Evolutionary conservation across 2,113 vertebrate species (phyloP).

Genomic region (Polypterus senegalus): DNA sequence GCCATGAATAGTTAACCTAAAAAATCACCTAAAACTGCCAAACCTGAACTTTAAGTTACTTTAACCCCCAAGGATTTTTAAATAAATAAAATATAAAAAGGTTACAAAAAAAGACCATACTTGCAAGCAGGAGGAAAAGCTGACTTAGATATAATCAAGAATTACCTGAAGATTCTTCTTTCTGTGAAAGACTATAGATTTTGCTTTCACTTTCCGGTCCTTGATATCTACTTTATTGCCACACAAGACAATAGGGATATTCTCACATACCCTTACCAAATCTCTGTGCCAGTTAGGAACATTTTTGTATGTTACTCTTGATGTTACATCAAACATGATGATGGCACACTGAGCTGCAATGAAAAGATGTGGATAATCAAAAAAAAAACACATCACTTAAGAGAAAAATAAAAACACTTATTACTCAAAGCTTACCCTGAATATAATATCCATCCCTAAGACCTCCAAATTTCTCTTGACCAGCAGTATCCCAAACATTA

Average conservation of each 20-base stretch:
- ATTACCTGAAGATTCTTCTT: conserved; percentile 71
- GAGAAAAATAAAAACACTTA: background rate
- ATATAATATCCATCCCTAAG: conserved; percentile 67
- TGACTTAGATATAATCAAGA: background rate
- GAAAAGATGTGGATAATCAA: background rate
- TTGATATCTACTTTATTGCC: conserved; percentile 75
- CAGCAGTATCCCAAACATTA: conserved; percentile 69
- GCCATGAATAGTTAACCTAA: no score
- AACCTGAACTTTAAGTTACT: background rate
- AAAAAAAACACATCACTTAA: fast-evolving
- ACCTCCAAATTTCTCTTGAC: conserved; percentile 67
- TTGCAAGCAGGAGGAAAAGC: no score
- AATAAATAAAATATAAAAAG: background rate
- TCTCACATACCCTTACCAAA: conserved; percentile 66
- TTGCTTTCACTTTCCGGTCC: conserved; percentile 71
- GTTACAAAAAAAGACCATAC: no score
- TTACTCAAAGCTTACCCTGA: conserved; percentile 43
- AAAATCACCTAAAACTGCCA: background rate
- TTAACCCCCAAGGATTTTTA: background rate
- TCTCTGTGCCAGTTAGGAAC: conserved; percentile 72
- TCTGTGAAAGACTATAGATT: conserved; percentile 68
- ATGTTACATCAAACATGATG: conserved; percentile 72
- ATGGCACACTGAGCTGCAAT: conserved; percentile 69
- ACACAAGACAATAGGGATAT: conserved; percentile 69
- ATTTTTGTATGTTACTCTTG: conserved; percentile 68